Evolutionary conservation across 1,140 invertebrate species (phyloP), one percentile per base, ranked within the genome.

Genomic region (Drosophila biarmipes): DNA sequence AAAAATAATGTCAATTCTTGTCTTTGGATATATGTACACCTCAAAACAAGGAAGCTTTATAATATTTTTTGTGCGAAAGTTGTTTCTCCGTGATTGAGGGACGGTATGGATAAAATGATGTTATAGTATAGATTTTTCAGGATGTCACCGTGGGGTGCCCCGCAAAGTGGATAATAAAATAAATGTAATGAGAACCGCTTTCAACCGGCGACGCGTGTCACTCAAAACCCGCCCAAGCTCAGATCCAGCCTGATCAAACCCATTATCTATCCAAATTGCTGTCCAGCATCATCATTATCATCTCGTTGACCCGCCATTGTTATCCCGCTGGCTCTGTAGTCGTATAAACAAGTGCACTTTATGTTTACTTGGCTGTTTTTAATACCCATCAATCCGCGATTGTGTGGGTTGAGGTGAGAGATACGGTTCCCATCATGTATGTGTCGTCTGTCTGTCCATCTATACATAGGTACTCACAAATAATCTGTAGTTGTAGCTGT

Each of bases 401-500:
- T 58, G 49, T 64, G 78, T 82, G 64, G 74, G 78, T 59, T 51
- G 73, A 76, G 73, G 72, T 86, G 82, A 73, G 78, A 35, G 57
- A 74, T 78, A 75, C 58, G 74, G 71, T 86, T 85, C 81, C 38
- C 29, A 69, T 55, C 27, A 21, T 40, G 40, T 45, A 66, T 58
- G 19, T 49, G 29, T 31, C 46, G 46, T 8, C 27, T 8, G 46
- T 12, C 15, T 5, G 46, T 17, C 46, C 27, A 51, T 38, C 46
- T 53, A 55, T 53, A 31, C 48, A 55, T 53, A 31, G 29, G 29
- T 10, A n/a, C n/a, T n/a, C n/a, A n/a, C n/a, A 35, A 45, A 24
- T 35, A n/a, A n/a, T 38, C 11, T 56, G 38, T 45, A 38, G 19
- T 11, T 37, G 35, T 71, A 11, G 49, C 29, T 69, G 53, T 80